Evolutionary conservation across 2,797 vertebrate species (phyloP), one percentile per base, ranked within the genome.

Genomic region (Megalops cyprinoides): DNA sequence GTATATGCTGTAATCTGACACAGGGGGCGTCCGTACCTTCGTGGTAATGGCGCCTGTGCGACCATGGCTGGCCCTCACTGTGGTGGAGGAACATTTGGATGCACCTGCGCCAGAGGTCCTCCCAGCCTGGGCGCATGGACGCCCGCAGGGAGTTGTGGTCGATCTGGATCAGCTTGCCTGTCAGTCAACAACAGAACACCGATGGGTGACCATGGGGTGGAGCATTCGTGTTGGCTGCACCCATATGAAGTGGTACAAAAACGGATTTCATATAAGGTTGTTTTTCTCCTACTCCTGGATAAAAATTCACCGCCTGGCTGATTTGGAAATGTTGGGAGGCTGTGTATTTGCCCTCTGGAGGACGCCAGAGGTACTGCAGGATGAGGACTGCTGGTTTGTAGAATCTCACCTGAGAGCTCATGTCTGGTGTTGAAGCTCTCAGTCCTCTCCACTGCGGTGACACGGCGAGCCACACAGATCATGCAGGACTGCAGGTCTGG

Each of bases 401-500:
- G 12, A 12, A 25, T 20, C 94, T 94, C 93, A 99, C 98, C 98
- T 87, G 97, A 95, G 84, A 98, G 94, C 85, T 99, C 98, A 12
- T 99, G 98, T 69, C 97, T 96, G 44, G 98, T 99, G 86, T 96
- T 97, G 87, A 99, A 99, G 80, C 96, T 96, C 90, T 99, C 98
- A 0, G 96, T 93, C 83, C 97, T 94, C 90, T 99, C 98, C 39
- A 96, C 91, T 12, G 95, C 90, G n/a, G 96, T 92, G 77, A 99
- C 95, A 60, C 97, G 96, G 31, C 98, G 95, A 0, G 97, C 98
- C 88, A 99, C 98, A 82, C 98, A 99, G 88, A 99, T 99, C 97
- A 99, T 98, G 88, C 98, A 99, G 9, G 97, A 99, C 85, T 99
- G 98, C 85, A 99, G 94, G 90, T 99, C 98, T 99, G 90, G n/a